Conservation (phyloP, 2,113 vertebrate genomes). For the Vanacampus margaritifer region DNA sequence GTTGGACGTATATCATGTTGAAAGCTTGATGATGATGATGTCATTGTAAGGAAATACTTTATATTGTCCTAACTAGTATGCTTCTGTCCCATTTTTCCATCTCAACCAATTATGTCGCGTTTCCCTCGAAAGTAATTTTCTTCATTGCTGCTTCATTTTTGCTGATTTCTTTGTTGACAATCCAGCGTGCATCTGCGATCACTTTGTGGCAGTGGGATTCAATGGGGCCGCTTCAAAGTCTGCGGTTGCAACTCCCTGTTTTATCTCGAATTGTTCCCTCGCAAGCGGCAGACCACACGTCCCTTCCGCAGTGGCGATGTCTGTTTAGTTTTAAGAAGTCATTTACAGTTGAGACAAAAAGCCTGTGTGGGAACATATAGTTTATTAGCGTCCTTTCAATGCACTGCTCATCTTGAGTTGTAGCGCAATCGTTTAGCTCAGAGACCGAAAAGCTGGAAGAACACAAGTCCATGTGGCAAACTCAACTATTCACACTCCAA, state of each 20-base stretch:
- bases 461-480: too few species aligned
- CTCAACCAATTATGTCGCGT: neutral
- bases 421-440: neutral
- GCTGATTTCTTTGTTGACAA: slow-evolving; percentile 30
- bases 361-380: too few species aligned
- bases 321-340: neutral
- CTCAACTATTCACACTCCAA: too few species aligned
- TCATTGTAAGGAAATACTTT: neutral
- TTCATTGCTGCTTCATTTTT: slow-evolving; percentile 24
- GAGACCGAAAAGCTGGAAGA: neutral
- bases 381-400: neutral
- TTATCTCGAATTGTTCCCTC: slow-evolving; percentile 29
- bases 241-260: slow-evolving; percentile 36
- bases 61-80: too few species aligned
- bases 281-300: slow-evolving; percentile 14
- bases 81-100: neutral
- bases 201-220: slow-evolving; percentile 49
- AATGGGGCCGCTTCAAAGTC: slow-evolving; percentile 30
- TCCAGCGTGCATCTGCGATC: slow-evolving; percentile 49
- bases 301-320: neutral
- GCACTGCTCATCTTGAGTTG: too few species aligned
- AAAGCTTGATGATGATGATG: neutral
- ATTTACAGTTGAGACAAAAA: neutral
- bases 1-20: slow-evolving; percentile 5
- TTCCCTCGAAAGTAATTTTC: slow-evolving; percentile 9